These are phyloP conservation scores for Calosoma granatense DNA, from an alignment of 1,140 invertebrate genomes.

Conservation along the genomic window DNA sequence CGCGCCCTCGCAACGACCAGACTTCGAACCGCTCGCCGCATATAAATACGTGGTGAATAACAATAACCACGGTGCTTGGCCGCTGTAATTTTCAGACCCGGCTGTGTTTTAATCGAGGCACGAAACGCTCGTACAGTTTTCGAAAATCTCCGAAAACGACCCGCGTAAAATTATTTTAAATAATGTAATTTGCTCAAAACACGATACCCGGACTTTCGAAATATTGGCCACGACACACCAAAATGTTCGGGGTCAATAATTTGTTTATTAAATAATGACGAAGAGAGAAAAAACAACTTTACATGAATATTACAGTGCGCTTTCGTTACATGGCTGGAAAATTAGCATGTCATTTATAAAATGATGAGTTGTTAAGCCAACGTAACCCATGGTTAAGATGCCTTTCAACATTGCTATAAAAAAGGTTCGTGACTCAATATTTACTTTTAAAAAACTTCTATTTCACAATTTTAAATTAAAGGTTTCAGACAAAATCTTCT, in stretches of 20 bases:
- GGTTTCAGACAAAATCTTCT: too few relatives aligned
- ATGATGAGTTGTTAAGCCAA: too few relatives aligned
- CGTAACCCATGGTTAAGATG: too few relatives aligned
- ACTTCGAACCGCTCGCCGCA: not conserved
- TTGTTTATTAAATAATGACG: not conserved
- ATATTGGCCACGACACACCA: not conserved
- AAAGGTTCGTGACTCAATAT: too few relatives aligned
- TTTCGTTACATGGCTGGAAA: too few relatives aligned
- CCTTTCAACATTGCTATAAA: too few relatives aligned
- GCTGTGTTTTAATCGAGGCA: not conserved
- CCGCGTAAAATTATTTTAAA: not conserved
- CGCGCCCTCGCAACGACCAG: not conserved
- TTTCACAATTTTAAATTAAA: too few relatives aligned
- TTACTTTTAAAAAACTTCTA: too few relatives aligned
- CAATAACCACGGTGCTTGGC: not conserved
- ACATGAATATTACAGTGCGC: too few relatives aligned
- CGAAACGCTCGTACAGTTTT: not conserved
- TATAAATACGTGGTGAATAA: slow-evolving; percentile 9
- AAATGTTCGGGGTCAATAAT: not conserved
- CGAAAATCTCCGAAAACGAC: too few relatives aligned
- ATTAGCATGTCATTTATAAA: too few relatives aligned
- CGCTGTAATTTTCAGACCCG: not conserved
- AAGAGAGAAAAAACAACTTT: not conserved
- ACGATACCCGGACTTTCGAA: not conserved
- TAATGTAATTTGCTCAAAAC: not conserved